A percentile compares a stretch with the other conserved stretches of the same genome.
Evolutionary conservation across 2,888 invertebrate genomes (phyloP).

Genomic region (Oxystoma pomonae): DNA sequence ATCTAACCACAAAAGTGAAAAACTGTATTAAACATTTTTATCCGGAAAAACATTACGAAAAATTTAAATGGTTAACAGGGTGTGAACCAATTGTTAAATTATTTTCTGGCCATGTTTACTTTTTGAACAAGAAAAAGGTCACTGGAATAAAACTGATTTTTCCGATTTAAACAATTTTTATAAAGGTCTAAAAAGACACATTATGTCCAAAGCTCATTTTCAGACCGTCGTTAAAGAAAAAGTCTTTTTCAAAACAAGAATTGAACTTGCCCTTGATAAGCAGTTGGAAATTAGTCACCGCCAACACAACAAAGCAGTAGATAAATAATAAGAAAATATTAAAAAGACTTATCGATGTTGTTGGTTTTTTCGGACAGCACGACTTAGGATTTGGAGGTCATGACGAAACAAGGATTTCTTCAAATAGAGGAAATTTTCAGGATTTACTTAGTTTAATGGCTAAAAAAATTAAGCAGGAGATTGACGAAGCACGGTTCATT

Average conservation of each 20-base stretch:
- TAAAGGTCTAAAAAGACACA: constrained; percentile 15
- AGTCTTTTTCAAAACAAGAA: constrained; percentile 17
- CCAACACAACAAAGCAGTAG: constrained; percentile 27
- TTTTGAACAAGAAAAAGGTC: constrained; percentile 7
- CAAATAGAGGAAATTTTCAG: constrained; percentile 11
- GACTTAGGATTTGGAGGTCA: constrained; percentile 24
- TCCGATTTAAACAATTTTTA: constrained; percentile 19
- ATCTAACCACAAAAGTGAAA: neutral
- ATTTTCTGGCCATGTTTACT: constrained; percentile 16
- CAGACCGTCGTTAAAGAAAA: constrained; percentile 13
- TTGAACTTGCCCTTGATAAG: constrained; percentile 14
- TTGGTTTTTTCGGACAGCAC: constrained; percentile 21
- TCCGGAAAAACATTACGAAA: constrained; percentile 10
- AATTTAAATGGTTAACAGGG: constrained; percentile 18
- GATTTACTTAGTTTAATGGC: too few relatives aligned
- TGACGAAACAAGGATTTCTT: constrained; percentile 6
- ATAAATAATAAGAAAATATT: constrained; percentile 27
- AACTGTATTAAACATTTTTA: constrained; percentile 6
- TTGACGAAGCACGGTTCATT: constrained; percentile 21
- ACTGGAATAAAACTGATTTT: constrained; percentile 15
- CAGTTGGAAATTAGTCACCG: constrained; percentile 10
- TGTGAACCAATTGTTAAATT: constrained; percentile 9
- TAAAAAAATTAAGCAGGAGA: constrained; percentile 28
- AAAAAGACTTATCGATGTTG: constrained; percentile 26
- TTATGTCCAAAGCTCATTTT: constrained; percentile 15